Percentiles rank a stretch among this genome's conserved stretches.
Evolutionary conservation across 2,797 vertebrate genomes (phyloP).

Genomic region (Antennarius maculatus): DNA sequence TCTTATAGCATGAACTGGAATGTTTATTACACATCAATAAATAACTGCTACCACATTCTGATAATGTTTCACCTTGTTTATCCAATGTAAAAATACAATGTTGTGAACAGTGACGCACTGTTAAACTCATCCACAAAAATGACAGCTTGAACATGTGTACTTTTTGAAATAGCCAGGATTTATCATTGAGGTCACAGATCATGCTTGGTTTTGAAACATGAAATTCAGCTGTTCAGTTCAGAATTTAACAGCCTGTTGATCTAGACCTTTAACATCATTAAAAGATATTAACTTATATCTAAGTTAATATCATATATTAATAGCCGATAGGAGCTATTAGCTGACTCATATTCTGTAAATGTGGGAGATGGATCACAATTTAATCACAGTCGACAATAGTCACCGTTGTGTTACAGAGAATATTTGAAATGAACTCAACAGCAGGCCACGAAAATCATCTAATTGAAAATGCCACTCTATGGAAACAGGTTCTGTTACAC

Average conservation of each 20-base stretch:
- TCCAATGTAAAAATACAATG: slow-evolving; percentile 21
- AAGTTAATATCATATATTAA: background rate
- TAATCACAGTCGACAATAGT: slow-evolving; percentile 5
- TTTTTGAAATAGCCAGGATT: slow-evolving; percentile 28
- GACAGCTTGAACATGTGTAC: slow-evolving; percentile 4
- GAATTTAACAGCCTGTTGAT: slow-evolving; percentile 7
- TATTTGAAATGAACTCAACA: slow-evolving; percentile 27
- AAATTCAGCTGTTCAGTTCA: slow-evolving; percentile 22
- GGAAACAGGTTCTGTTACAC: slow-evolving; percentile 20
- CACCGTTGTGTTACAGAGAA: slow-evolving; percentile 13
- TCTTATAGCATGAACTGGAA: slow-evolving; percentile 42
- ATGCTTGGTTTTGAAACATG: slow-evolving; percentile 19
- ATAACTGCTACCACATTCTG: slow-evolving; percentile 67
- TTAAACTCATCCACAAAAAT: slow-evolving; percentile 19
- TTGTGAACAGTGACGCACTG: background rate
- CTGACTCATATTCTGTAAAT: background rate
- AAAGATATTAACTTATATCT: background rate
- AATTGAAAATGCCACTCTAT: slow-evolving; percentile 25
- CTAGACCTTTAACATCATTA: background rate
- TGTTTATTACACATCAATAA: slow-evolving; percentile 53
- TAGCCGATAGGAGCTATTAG: background rate
- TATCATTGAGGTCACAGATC: slow-evolving; percentile 47
- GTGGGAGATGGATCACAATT: slow-evolving; percentile 11
- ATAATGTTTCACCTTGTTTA: slow-evolving; percentile 49
- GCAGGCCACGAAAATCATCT: slow-evolving; percentile 42